Conservation (phyloP, 2,797 vertebrate species). For the Silurus aristotelis region DNA sequence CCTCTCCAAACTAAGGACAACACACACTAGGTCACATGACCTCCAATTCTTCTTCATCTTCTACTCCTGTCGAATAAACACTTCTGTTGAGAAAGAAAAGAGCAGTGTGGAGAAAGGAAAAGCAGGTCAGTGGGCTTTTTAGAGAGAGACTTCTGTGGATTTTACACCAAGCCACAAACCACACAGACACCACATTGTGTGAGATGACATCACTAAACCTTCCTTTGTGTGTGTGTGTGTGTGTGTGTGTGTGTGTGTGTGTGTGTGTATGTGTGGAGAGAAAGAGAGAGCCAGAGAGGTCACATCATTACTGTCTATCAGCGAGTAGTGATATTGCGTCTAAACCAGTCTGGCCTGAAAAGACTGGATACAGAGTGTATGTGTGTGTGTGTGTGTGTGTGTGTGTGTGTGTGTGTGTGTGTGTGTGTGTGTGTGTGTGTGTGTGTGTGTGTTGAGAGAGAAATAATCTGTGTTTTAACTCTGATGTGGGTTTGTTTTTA, state of each 20-base stretch:
- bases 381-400: not conserved
- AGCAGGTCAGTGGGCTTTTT: not conserved
- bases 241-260: constrained; percentile 29
- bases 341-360: constrained; percentile 16
- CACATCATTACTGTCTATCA: constrained; percentile 15
- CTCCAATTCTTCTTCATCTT: too few relatives aligned
- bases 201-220: constrained; percentile 47
- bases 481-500: not conserved
- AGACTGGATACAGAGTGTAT: too few relatives aligned
- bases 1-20: too few relatives aligned
- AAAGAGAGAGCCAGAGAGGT: not conserved
- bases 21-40: too few relatives aligned
- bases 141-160: not conserved
- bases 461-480: not conserved
- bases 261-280: constrained; percentile 21
- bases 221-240: constrained; percentile 26
- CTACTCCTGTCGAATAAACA: not conserved
- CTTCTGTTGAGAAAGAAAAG: not conserved
- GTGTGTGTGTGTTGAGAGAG: too few relatives aligned
- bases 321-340: constrained; percentile 1
- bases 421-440: not conserved
- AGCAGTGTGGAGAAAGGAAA: not conserved
- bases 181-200: constrained; percentile 52
- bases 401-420: not conserved
- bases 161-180: constrained; percentile 27